Base-by-base conservation (phyloP, 2,113 vertebrate species). In the Gallinago undulata region DNA sequence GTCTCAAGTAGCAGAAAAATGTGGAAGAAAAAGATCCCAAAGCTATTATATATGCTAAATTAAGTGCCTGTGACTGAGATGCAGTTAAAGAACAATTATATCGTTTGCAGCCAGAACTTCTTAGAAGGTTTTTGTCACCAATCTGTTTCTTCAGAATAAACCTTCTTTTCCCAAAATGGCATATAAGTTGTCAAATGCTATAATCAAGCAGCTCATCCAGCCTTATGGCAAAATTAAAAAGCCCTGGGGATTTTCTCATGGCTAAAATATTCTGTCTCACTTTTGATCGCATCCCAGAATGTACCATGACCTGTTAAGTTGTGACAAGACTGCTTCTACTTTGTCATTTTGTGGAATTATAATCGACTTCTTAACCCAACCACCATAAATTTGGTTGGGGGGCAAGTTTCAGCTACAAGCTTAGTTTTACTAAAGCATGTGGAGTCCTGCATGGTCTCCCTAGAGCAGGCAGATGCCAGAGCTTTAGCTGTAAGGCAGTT, bases 251-350 rank as follows among this genome's bases (percentile, higher is more conserved):
- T 92, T 96, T 88, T 96, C 93, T 96, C 73, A 53, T 63, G 90
- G 96, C 80, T 89, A 94, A 95, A 96, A 92, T 91, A 95, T 92
- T 97, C 87, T 83, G 73, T 94, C 90, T 98, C 84, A 91, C 60
- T 97, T 97, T 81, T 87, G 66, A 97, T 96, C 74, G 74, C 70
- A 81, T 96, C 79, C 37, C 43, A 68, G 63, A 95, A 97, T 66
- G 48, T 56, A 69, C 43, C 70, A 31, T 96, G 82, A 94, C 94
- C 91, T 90, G 86, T 78, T 95, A 79, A 96, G 19, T 53, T 96
- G 77, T 91, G 94, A 96, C 83, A 97, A 74, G 90, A 70, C 76
- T 59, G 56, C 73, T 93, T 97, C 72, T 89, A 35, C 74, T 87
- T 39, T 94, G 91, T 95, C 45, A 87, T 77, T 96, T 96, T 96